Base-by-base conservation (phyloP, 2,113 vertebrate genomes). In the Spea multiplicata region DNA sequence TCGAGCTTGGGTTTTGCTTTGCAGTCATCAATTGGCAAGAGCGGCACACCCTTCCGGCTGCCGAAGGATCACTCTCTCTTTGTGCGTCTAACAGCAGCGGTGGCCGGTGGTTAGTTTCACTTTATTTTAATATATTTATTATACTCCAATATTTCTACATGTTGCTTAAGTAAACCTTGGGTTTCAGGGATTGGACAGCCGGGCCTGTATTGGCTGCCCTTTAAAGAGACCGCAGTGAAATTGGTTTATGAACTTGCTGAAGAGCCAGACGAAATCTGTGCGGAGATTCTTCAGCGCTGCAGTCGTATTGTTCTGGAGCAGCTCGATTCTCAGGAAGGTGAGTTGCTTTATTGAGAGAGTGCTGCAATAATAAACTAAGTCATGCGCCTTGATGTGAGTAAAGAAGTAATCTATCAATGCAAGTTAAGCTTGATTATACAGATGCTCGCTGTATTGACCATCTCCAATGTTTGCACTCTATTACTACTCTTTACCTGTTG, bases 241-340 rank as follows among this genome's bases (percentile, higher is more conserved):
- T 93, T 99, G 62, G 89, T 95, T 81, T 99, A 96, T 90, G 93
- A 94, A 49, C 87, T 98, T 82, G 94, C 95, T 4, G 97, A 99
- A 86, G 94, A 94, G 4, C 89, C 97, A 0, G 96, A 98, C 71
- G 90, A 92, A 86, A 91, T 97, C 83, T 95, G 95, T 75, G 93
- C 94, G 76, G 86, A 82, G 46, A 89, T 98, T 61, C 86, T 99
- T 61, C 94, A 93, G 53, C 73, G 76, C 61, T 94, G 95, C 75
- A 87, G 92, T 64, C 85, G 85, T 75, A 86, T 89, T 65, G 82
- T 82, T 74, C 82, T 92, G 72, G 89, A 90, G 71, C 88, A 82
- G 73, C 75, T 91, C 49, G 83, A 74, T 81, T 90, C 46, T 50
- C 78, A 59, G 0, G 67, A 10, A 1, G 75, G 79, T 88, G 64